Evolutionary conservation across 2,113 vertebrate species (phyloP).

Genomic region (Vidua macroura): DNA sequence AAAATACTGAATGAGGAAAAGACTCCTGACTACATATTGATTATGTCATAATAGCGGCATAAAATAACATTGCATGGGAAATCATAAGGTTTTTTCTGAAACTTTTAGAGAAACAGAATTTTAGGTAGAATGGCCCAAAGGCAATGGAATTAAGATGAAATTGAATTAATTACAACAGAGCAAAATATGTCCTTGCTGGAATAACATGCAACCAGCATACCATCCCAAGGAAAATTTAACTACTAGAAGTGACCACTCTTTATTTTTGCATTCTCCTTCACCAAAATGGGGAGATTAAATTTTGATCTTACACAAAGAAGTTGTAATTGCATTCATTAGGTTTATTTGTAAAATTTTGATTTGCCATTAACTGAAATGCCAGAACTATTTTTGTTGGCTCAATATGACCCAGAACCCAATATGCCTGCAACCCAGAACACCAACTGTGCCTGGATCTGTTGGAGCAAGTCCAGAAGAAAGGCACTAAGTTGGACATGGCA

Average conservation of each 20-base stretch:
- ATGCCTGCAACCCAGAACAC: background rate
- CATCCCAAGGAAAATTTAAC: background rate
- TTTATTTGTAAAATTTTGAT: background rate
- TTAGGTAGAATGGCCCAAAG: background rate
- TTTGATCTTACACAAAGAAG: background rate
- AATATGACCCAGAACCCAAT: fast-evolving
- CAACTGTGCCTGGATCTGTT: no score
- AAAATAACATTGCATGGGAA: background rate
- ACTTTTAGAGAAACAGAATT: background rate
- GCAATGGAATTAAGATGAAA: fast-evolving
- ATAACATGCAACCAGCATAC: fast-evolving
- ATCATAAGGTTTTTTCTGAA: background rate
- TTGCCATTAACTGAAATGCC: background rate
- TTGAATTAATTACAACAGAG: background rate
- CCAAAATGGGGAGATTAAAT: background rate
- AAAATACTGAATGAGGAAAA: background rate
- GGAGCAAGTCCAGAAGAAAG: background rate
- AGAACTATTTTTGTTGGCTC: background rate
- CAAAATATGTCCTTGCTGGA: background rate
- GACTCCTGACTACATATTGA: background rate
- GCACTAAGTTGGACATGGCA: fast-evolving
- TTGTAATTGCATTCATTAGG: background rate
- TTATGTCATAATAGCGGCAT: background rate
- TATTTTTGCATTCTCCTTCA: fast-evolving
- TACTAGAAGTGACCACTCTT: background rate